Evolutionary conservation across 2,113 vertebrate species (phyloP), one percentile per base, ranked within the genome.

Genomic region (Aplodontia rufa): DNA sequence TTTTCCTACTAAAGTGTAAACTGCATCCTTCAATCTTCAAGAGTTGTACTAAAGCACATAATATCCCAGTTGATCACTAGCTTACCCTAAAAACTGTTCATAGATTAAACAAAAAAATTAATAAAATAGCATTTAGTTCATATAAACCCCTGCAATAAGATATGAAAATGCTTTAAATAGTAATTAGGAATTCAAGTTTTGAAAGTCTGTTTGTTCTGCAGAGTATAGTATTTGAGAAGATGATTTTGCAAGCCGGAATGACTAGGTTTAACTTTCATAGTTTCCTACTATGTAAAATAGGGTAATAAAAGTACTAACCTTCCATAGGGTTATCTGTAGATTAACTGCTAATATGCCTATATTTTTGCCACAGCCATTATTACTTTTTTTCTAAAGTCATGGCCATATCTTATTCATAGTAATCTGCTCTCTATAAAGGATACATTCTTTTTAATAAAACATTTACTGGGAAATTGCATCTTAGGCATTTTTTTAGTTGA

Each of bases 401-500:
- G 14, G 13, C 42, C 93, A 58, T 58, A 91, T 93, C 64, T 92
- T 81, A 12, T 89, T 85, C 68, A 32, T 51, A 72, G 85, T 90
- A 87, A 11, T 92, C 74, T 88, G 4, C 71, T 87, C 7, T 26
- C 28, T 88, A 68, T 86, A 82, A 96, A 97, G 72, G 45, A 92
- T 94, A 58, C 13, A 47, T 91, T 87, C 53, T 10, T 91, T 97
- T 96, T 76, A 96, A 97, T 95, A 96, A 96, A 97, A 97, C 72
- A 96, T 96, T 91, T 89, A 45, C 30, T 88, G 53, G 37, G 94
- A 96, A 95, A 96, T 94, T 97, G 85, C 93, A 87, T 96, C 37
- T n/a, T 24, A 95, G n/a, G 88, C 55, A 76, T 94, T 97, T 97
- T 95, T 64, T 91, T 42, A 94, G 83, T 94, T 96, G 78, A 96